A percentile compares a stretch with the other conserved stretches of the same genome.
Conservation (phyloP, 2,888 invertebrate genomes). For the Atethmia centrago region DNA sequence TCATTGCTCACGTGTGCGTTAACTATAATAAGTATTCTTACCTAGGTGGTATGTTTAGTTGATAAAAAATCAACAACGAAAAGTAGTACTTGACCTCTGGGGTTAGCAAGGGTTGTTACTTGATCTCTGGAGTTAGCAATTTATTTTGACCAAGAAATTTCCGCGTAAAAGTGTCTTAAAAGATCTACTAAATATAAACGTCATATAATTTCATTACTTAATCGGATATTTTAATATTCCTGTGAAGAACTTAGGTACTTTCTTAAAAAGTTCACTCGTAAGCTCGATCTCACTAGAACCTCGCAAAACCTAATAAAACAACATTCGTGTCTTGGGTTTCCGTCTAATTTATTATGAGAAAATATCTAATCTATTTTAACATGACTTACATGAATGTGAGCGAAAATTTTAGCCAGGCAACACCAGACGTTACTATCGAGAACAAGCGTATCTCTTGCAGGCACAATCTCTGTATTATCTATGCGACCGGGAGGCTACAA, state of each 20-base stretch:
- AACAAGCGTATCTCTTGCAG: conserved; percentile 79
- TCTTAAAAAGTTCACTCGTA: background rate
- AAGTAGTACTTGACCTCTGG: background rate
- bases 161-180: too few relatives aligned
- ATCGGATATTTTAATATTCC: background rate
- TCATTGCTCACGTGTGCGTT: background rate
- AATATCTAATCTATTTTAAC: conserved; percentile 21
- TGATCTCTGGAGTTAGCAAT: background rate
- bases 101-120: background rate
- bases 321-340: background rate
- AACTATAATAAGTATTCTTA: background rate
- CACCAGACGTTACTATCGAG: conserved; percentile 69
- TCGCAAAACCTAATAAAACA: background rate
- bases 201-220: background rate
- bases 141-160: background rate
- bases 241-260: background rate
- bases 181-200: background rate
- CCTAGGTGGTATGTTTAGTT: background rate
- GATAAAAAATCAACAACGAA: background rate
- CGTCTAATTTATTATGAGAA: conserved; percentile 13
- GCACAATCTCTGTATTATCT: conserved; percentile 87
- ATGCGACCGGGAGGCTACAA: conserved; percentile 88
- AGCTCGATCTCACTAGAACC: background rate
- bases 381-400: conserved; percentile 32
- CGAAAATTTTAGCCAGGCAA: conserved; percentile 61